Evolutionary conservation across 2,888 invertebrate species (phyloP).

Genomic region (Pterostichus niger): DNA sequence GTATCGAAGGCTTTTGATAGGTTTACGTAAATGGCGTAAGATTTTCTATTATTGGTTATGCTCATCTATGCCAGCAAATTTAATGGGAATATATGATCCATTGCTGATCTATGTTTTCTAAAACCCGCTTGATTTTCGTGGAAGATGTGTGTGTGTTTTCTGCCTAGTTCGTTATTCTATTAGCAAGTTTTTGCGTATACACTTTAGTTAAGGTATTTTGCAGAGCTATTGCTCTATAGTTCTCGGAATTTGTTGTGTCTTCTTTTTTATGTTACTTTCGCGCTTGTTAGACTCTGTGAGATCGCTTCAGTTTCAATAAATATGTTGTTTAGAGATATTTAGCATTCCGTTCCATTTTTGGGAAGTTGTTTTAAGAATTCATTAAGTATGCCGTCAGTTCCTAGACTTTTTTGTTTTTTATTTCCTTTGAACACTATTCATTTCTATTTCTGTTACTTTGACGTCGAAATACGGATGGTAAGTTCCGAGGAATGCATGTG

Average conservation of each 20-base stretch:
- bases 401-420: too few relatives aligned
- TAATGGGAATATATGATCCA: too few relatives aligned
- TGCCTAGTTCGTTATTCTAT: background rate
- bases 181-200: background rate
- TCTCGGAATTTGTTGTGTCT: background rate
- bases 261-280: background rate
- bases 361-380: background rate
- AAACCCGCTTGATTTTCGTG: slow-evolving; percentile 2
- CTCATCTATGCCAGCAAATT: too few relatives aligned
- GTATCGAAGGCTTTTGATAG: too few relatives aligned
- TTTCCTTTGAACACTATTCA: too few relatives aligned
- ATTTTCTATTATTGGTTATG: too few relatives aligned
- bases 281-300: background rate
- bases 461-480: background rate
- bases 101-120: background rate
- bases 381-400: background rate
- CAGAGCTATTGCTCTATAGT: background rate
- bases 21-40: too few relatives aligned
- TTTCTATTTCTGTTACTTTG: background rate
- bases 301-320: background rate
- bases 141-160: background rate
- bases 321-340: background rate
- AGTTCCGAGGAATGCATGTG: too few relatives aligned
- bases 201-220: background rate
- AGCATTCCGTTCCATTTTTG: background rate